Conservation (phyloP, 2,113 vertebrate species). For the Boulengeromyrus knoepffleri region DNA sequence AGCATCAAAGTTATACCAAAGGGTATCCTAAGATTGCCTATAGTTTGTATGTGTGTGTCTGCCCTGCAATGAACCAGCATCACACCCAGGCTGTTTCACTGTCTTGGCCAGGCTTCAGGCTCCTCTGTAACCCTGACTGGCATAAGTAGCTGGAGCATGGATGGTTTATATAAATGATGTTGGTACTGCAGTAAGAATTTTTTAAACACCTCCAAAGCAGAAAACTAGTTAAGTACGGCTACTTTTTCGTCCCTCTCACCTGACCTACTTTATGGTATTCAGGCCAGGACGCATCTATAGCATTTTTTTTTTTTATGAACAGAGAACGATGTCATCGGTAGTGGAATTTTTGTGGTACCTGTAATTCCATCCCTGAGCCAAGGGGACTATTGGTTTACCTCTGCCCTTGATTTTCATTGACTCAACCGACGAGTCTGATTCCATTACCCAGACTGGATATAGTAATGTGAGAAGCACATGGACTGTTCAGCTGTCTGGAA, state of each 20-base stretch:
- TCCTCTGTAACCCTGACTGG: neutral
- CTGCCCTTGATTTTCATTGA: neutral
- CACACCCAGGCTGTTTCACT: neutral
- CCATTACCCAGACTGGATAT: neutral
- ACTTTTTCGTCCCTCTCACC: neutral
- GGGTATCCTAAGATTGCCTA: neutral
- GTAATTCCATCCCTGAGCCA: conserved; percentile 2
- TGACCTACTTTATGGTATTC: neutral
- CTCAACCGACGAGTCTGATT: neutral
- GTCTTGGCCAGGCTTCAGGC: neutral
- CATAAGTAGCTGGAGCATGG: neutral
- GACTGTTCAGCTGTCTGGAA: neutral
- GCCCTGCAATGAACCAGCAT: neutral
- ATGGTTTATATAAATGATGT: neutral
- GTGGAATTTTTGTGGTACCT: neutral
- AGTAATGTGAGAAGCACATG: neutral
- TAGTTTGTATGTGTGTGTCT: neutral
- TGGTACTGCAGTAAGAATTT: neutral
- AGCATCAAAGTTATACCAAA: neutral
- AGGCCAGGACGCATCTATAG: neutral
- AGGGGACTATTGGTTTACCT: conserved; percentile 10
- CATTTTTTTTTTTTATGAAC: neutral
- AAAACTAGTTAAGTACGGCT: neutral
- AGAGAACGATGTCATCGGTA: neutral
- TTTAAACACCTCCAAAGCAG: neutral